phyloP scores from a whole-genome alignment of 2,797 vertebrate species.

The Antennarius maculatus region DNA sequence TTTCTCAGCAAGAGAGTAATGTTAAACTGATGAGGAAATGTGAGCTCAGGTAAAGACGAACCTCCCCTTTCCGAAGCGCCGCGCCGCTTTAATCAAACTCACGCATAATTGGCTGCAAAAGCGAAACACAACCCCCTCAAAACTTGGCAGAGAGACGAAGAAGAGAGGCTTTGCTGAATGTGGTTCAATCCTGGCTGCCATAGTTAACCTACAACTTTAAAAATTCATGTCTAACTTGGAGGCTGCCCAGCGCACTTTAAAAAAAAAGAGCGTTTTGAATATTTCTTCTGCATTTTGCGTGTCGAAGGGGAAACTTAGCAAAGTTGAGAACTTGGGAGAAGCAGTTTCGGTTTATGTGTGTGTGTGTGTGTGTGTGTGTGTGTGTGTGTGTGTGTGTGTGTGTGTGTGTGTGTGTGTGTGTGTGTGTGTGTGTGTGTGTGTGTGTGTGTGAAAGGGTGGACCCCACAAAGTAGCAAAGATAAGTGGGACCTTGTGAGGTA shows the following conservation, averaged over 20 bases:
- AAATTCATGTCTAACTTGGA: slow-evolving; percentile 33
- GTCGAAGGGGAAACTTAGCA: too few species aligned
- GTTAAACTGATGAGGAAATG: too few species aligned
- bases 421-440: too few species aligned
- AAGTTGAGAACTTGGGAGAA: slow-evolving; percentile 33
- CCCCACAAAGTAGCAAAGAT: too few species aligned
- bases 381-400: too few species aligned
- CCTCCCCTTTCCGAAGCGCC: slow-evolving; percentile 10
- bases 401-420: too few species aligned
- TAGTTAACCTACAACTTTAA: slow-evolving; percentile 31
- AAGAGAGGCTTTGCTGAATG: slow-evolving; percentile 15
- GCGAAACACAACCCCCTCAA: slow-evolving; percentile 39
- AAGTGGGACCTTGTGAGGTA: slow-evolving; percentile 31
- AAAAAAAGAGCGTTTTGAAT: slow-evolving; percentile 25
- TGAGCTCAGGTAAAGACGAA: too few species aligned
- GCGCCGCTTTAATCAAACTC: slow-evolving; percentile 50
- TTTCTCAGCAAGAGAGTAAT: too few species aligned
- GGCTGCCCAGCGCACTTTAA: not conserved
- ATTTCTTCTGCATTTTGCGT: slow-evolving; percentile 1
- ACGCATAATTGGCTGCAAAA: slow-evolving; percentile 50
- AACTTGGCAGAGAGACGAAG: slow-evolving; percentile 36
- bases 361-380: too few species aligned
- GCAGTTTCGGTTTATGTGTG: slow-evolving; percentile 7
- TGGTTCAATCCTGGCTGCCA: slow-evolving; percentile 25
- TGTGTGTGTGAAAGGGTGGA: too few species aligned